These are phyloP conservation scores for Anabacerthia variegaticeps DNA, from an alignment of 2,797 vertebrate genomes.

Conservation along the genomic window DNA sequence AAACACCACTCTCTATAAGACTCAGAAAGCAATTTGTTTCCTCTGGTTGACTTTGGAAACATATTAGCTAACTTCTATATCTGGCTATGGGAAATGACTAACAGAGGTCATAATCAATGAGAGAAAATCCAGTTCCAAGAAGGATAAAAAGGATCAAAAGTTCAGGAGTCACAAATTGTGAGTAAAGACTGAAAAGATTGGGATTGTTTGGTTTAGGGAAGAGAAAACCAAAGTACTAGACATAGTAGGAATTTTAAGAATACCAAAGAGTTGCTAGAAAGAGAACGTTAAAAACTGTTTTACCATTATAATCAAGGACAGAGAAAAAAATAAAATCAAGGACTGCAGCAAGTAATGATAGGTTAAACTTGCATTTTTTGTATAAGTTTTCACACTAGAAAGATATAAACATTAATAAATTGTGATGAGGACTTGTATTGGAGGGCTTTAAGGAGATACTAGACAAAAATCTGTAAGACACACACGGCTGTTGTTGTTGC, in stretches of 20 bases:
- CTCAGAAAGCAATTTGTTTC: neutral
- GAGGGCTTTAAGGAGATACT: neutral
- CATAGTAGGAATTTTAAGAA: neutral
- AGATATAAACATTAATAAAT: neutral
- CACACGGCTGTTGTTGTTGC: neutral
- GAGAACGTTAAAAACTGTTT: neutral
- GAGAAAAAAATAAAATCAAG: neutral
- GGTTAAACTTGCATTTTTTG: neutral
- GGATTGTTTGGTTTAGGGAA: neutral
- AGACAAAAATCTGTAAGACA: neutral
- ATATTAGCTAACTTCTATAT: neutral
- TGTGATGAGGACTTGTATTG: neutral
- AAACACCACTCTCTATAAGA: neutral
- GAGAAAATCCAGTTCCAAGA: neutral
- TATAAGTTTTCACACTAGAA: neutral
- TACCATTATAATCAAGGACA: neutral
- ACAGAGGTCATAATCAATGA: neutral
- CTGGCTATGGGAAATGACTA: neutral
- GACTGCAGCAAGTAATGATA: neutral
- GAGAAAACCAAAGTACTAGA: neutral
- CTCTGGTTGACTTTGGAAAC: neutral
- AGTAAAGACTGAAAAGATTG: neutral
- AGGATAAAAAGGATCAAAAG: neutral
- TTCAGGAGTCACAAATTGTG: neutral
- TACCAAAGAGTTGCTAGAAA: neutral